These are phyloP conservation scores for Micrasema minimum DNA, from an alignment of 1,140 invertebrate genomes.

Conservation along the genomic window DNA sequence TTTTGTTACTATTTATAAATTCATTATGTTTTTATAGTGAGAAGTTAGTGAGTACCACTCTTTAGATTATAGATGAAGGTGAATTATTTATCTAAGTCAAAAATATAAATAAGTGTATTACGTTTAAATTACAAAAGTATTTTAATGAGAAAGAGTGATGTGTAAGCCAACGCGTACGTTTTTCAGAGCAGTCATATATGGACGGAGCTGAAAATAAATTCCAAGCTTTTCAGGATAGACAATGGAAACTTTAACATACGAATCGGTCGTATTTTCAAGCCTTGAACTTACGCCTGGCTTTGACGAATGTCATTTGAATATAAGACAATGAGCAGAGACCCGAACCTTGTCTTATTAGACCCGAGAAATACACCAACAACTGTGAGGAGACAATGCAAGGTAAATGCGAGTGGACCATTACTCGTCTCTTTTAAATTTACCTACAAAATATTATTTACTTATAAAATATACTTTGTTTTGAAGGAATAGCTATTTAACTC, in stretches of 20 bases:
- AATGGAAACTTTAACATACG: constrained; percentile 34
- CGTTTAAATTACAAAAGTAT: too few relatives aligned
- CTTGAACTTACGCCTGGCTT: constrained; percentile 21
- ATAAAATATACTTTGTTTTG: background rate
- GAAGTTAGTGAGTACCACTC: too few relatives aligned
- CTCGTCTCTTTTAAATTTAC: constrained; percentile 1
- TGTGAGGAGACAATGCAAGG: constrained; percentile 33
- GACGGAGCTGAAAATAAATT: constrained; percentile 22
- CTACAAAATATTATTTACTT: constrained; percentile 27
- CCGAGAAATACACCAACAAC: constrained; percentile 23
- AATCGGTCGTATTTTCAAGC: constrained; percentile 31
- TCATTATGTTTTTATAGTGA: too few relatives aligned
- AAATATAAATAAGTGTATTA: too few relatives aligned
- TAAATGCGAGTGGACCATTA: constrained; percentile 5
- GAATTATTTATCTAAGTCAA: too few relatives aligned
- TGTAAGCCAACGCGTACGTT: too few relatives aligned
- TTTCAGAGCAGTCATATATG: background rate
- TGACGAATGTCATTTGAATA: constrained; percentile 39
- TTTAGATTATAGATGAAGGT: too few relatives aligned
- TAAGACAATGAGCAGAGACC: constrained; percentile 38
- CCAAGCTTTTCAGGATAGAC: constrained; percentile 23
- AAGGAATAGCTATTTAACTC: too few relatives aligned
- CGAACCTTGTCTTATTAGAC: constrained; percentile 18
- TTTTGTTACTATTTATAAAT: too few relatives aligned
- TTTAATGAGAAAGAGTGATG: too few relatives aligned